Conservation (phyloP, 2,113 vertebrate genomes). For the Elephantulus edwardii region DNA sequence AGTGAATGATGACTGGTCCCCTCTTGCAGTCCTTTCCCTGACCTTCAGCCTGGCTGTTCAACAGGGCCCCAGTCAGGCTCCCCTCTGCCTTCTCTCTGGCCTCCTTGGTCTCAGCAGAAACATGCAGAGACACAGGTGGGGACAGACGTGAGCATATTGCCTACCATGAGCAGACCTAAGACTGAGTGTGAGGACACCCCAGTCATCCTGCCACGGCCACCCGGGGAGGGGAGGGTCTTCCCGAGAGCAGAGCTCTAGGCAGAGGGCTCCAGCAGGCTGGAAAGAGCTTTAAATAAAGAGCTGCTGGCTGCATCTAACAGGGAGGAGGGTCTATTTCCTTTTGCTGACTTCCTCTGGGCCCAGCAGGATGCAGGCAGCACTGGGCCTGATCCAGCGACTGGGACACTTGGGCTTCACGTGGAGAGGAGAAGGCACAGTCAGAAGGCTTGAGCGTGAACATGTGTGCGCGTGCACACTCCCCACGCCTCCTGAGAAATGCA, state of each 20-base stretch:
- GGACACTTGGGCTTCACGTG: background rate
- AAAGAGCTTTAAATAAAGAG: constrained; percentile 25
- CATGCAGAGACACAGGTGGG: too few relatives aligned
- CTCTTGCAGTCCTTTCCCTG: too few relatives aligned
- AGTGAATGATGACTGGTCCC: background rate
- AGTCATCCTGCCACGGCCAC: too few relatives aligned
- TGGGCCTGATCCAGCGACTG: constrained; percentile 38
- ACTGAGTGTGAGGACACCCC: too few relatives aligned
- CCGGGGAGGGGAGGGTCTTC: too few relatives aligned
- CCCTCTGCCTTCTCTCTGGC: background rate
- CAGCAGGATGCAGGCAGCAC: constrained; percentile 61
- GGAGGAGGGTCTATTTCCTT: constrained; percentile 60
- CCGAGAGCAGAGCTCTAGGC: too few relatives aligned
- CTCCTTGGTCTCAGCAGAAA: background rate
- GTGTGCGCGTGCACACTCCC: too few relatives aligned
- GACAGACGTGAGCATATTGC: too few relatives aligned
- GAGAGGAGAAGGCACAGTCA: background rate
- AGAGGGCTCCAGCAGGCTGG: background rate
- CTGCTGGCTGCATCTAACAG: background rate
- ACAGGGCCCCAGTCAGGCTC: too few relatives aligned
- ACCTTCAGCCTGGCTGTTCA: too few relatives aligned
- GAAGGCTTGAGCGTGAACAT: background rate
- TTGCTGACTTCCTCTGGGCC: constrained; percentile 52
- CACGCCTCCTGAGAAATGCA: constrained; percentile 61
- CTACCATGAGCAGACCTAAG: too few relatives aligned